Evolutionary conservation across 2,113 vertebrate species (phyloP).

Genomic region (Otis tarda): DNA sequence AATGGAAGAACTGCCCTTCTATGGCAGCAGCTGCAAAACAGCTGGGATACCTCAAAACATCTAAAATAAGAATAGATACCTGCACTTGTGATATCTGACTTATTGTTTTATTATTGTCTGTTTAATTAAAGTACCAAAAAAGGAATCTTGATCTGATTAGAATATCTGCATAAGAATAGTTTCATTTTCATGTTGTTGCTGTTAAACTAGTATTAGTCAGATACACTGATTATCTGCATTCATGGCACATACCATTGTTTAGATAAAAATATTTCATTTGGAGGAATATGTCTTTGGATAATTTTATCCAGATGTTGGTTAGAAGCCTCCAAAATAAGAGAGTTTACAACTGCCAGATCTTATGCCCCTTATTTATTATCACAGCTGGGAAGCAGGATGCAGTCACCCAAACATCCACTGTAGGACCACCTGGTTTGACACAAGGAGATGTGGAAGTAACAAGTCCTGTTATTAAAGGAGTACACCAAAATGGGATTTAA

Average conservation of each 20-base stretch:
- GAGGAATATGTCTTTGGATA: not conserved
- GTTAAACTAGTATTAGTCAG: too few species aligned
- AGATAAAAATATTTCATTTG: slow-evolving; percentile 8
- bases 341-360: not conserved
- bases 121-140: not conserved
- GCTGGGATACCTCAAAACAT: not conserved
- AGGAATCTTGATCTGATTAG: not conserved
- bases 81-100: not conserved
- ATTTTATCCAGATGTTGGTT: slow-evolving; percentile 28
- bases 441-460: not conserved
- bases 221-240: not conserved
- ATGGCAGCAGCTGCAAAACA: not conserved
- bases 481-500: not conserved
- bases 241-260: not conserved
- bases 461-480: not conserved
- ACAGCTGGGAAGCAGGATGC: slow-evolving; percentile 26
- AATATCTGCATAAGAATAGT: not conserved
- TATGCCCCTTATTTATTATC: slow-evolving; percentile 31
- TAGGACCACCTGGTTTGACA: slow-evolving; percentile 19
- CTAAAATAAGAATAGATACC: not conserved
- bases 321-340: not conserved
- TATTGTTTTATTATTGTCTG: not conserved
- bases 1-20: not conserved
- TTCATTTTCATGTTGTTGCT: not conserved
- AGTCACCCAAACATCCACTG: not conserved